phyloP scores from a whole-genome alignment of 1,140 invertebrate genomes.

The Parasteatoda tepidariorum region DNA sequence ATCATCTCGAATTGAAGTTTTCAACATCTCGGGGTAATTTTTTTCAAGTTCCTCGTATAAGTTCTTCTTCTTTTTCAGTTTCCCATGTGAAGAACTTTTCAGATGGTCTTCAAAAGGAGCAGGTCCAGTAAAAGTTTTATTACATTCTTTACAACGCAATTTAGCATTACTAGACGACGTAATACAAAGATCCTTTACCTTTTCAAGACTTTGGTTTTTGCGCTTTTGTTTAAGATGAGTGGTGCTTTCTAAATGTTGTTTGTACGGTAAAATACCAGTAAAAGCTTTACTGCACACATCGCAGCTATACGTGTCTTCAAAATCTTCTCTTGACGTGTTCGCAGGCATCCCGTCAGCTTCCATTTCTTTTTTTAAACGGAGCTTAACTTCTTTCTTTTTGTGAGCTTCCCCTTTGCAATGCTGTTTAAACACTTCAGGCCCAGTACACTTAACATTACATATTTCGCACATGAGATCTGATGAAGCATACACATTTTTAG shows the following conservation, averaged over 20 bases:
- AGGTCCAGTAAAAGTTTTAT: conserved; percentile 19
- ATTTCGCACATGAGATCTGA: neutral
- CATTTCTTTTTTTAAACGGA: neutral
- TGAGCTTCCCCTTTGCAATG: conserved; percentile 5
- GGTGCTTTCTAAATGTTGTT: conserved; percentile 2
- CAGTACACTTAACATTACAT: neutral
- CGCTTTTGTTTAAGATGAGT: neutral
- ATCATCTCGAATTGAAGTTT: neutral
- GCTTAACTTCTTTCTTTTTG: neutral
- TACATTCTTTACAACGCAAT: conserved; percentile 19
- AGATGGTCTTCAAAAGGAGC: conserved; percentile 11
- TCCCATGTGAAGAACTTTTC: neutral
- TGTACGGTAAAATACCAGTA: neutral
- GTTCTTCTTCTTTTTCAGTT: neutral
- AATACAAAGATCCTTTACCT: conserved; percentile 11
- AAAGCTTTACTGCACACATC: conserved; percentile 17
- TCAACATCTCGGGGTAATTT: conserved; percentile 8
- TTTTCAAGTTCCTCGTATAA: neutral
- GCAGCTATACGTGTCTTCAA: no score
- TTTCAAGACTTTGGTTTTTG: neutral
- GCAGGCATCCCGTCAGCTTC: neutral
- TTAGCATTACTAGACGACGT: neutral
- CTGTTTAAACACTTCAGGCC: conserved; percentile 1
- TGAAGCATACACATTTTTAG: neutral
- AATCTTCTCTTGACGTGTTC: no score